Percentiles rank a stretch among this genome's conserved stretches.
phyloP scores from a whole-genome alignment of 2,113 vertebrate species.

The Recurvirostra avosetta region DNA sequence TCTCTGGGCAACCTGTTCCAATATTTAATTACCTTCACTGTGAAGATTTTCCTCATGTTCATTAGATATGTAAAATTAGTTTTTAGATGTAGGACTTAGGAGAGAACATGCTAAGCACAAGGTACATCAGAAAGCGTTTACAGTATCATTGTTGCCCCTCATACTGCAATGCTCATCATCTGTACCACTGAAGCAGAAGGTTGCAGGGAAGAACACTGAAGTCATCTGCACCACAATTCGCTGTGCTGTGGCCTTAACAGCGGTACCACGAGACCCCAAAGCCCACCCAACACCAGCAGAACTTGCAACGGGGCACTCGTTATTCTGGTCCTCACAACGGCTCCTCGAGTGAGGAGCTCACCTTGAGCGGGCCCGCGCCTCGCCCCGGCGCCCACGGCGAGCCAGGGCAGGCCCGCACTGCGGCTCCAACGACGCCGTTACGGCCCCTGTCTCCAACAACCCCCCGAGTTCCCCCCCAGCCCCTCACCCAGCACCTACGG shows the following conservation, averaged over 20 bases:
- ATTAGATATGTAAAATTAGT: rapidly evolving
- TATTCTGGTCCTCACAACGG: neutral
- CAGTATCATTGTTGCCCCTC: slow-evolving; percentile 54
- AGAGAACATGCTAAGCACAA: too few species aligned
- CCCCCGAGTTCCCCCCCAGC: rapidly evolving
- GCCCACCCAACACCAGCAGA: neutral
- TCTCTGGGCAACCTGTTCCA: rapidly evolving
- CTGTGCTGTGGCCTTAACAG: rapidly evolving
- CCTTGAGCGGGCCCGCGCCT: neutral
- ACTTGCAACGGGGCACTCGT: rapidly evolving
- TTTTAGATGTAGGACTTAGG: rapidly evolving
- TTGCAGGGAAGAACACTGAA: rapidly evolving
- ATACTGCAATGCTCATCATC: slow-evolving; percentile 53
- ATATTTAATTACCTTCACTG: rapidly evolving
- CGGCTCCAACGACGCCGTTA: rapidly evolving
- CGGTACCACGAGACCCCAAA: rapidly evolving
- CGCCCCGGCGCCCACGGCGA: rapidly evolving
- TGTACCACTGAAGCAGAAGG: neutral
- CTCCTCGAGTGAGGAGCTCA: neutral
- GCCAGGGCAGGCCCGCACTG: too few species aligned
- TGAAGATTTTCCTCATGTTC: rapidly evolving
- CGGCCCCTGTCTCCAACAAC: rapidly evolving
- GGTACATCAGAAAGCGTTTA: slow-evolving; percentile 69
- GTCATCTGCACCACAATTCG: rapidly evolving
- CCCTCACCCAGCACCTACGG: too few species aligned